A percentile compares a stretch with the other conserved stretches of the same genome.
phyloP scores from a whole-genome alignment of 2,888 invertebrate genomes.

The Deilephila porcellus region DNA sequence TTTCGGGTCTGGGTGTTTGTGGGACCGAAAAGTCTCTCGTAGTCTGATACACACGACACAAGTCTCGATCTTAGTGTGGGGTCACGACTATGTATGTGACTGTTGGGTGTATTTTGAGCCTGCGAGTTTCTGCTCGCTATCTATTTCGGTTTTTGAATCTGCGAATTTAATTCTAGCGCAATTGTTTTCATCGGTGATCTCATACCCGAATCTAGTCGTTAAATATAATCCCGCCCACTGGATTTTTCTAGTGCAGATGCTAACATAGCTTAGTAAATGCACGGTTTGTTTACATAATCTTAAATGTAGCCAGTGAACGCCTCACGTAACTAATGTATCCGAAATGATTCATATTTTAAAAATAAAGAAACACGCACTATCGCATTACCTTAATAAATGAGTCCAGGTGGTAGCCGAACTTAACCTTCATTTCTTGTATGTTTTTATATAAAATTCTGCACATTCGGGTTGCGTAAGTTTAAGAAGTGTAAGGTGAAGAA shows the following conservation, averaged over 20 bases:
- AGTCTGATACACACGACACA: too few relatives aligned
- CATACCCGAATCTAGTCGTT: neutral
- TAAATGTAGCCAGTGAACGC: slow-evolving; percentile 11
- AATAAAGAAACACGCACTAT: neutral
- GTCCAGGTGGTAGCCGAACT: neutral
- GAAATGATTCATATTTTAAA: neutral
- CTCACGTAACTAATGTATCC: neutral
- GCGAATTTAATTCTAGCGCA: neutral
- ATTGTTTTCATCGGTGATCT: neutral
- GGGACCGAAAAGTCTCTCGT: too few relatives aligned
- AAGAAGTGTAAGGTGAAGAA: neutral
- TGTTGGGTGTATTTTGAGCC: too few relatives aligned
- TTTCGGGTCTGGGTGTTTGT: too few relatives aligned
- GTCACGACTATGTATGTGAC: too few relatives aligned
- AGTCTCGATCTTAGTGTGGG: too few relatives aligned
- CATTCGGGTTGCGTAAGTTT: neutral
- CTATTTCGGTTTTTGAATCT: neutral
- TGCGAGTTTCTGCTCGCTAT: too few relatives aligned
- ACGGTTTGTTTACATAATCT: neutral
- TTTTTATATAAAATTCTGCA: neutral
- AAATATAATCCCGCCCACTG: neutral
- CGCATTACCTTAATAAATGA: slow-evolving; percentile 9
- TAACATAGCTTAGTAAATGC: neutral
- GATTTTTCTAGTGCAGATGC: slow-evolving; percentile 1
- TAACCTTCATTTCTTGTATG: neutral